Evolutionary conservation across 2,113 vertebrate species (phyloP).

Genomic region (Galbula dea): DNA sequence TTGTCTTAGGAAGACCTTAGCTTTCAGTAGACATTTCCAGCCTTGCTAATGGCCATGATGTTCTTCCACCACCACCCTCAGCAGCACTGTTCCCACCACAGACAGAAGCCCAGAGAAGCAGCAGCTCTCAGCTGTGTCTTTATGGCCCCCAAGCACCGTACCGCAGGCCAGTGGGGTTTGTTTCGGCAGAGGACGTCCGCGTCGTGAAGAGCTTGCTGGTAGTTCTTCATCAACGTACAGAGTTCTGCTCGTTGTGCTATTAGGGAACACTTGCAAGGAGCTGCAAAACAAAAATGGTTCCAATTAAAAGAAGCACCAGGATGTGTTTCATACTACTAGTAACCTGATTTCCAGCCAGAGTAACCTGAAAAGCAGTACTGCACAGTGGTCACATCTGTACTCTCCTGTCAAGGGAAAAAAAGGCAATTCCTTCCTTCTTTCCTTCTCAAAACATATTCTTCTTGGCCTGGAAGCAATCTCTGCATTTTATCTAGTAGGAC

Average conservation of each 20-base stretch:
- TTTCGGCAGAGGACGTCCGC: slow-evolving; percentile 73
- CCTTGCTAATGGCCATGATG: accelerated
- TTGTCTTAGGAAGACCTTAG: neutral
- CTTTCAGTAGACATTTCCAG: neutral
- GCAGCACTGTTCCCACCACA: neutral
- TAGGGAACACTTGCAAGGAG: slow-evolving; percentile 77
- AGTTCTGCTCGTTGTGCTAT: slow-evolving; percentile 81
- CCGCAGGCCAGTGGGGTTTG: slow-evolving; percentile 82
- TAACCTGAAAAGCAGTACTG: neutral
- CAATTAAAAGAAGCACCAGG: neutral
- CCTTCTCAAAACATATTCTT: neutral
- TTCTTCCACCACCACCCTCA: neutral
- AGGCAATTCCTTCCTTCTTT: neutral
- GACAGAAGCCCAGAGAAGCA: neutral
- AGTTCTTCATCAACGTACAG: slow-evolving; percentile 81
- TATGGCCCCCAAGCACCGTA: slow-evolving; percentile 10
- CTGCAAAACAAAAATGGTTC: slow-evolving; percentile 68
- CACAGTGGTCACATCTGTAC: neutral
- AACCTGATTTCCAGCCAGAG: neutral
- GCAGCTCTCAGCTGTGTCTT: neutral
- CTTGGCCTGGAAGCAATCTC: neutral
- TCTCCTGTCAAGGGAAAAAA: neutral
- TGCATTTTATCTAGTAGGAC: neutral
- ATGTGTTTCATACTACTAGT: neutral
- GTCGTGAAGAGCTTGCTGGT: slow-evolving; percentile 81